phyloP scores from a whole-genome alignment of 2,113 vertebrate species.

The Labrus mixtus region DNA sequence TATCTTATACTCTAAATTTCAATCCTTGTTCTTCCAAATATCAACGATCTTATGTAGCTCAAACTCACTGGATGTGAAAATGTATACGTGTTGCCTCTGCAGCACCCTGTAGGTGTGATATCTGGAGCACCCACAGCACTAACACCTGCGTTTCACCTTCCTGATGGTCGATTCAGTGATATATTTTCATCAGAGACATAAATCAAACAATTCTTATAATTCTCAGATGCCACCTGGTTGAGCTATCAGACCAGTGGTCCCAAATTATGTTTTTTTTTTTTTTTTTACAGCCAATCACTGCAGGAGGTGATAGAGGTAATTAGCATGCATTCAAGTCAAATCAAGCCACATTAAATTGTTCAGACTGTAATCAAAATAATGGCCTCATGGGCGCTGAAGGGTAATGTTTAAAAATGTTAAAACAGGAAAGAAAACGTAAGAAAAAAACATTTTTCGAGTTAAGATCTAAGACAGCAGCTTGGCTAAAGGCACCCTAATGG shows the following conservation, averaged over 20 bases:
- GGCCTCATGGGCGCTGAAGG: neutral
- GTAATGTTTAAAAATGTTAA: neutral
- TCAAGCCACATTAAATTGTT: slow-evolving; percentile 23
- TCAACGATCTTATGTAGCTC: neutral
- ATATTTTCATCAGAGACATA: slow-evolving; percentile 18
- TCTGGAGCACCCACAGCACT: slow-evolving; percentile 7
- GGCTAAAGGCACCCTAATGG: no score
- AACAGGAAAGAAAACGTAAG: neutral
- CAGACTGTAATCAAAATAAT: slow-evolving; percentile 14
- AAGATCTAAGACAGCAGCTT: no score
- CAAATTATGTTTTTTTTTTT: neutral
- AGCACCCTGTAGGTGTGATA: slow-evolving; percentile 4
- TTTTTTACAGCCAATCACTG: slow-evolving; percentile 28
- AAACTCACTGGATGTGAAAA: slow-evolving; percentile 5
- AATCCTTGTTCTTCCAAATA: neutral
- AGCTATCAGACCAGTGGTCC: neutral
- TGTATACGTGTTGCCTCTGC: neutral
- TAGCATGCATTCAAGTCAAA: slow-evolving; percentile 33
- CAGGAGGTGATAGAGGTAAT: slow-evolving; percentile 24
- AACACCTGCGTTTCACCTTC: neutral
- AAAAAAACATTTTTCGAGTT: no score
- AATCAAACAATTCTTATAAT: neutral
- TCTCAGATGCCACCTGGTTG: neutral
- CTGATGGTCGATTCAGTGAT: neutral
- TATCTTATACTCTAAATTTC: neutral